A percentile compares a stretch with the other conserved stretches of the same genome.
Conservation (phyloP, 37 sponge, comb jelly and placozoan genomes). For the Corticium candelabrum region DNA sequence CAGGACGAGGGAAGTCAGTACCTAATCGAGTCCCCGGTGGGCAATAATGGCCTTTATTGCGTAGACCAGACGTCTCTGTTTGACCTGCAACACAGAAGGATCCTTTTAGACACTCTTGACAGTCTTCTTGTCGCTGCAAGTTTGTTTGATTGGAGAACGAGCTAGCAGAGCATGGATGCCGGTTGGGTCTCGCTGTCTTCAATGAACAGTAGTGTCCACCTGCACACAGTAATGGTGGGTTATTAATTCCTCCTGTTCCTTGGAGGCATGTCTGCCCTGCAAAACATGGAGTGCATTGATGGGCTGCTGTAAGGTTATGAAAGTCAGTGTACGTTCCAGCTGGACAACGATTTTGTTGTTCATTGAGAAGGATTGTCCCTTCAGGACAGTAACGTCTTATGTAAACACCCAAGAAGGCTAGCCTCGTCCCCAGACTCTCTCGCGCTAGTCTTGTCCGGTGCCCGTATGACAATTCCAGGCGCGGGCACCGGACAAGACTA, state of each 20-base stretch:
- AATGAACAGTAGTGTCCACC: conserved; percentile 30
- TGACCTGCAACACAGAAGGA: conserved; percentile 2
- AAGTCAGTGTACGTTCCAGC: conserved; percentile 38
- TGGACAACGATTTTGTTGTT: conserved; percentile 5
- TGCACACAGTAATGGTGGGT: conserved; percentile 13
- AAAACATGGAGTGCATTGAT: conserved; percentile 21
- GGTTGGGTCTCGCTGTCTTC: background rate
- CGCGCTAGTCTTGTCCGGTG: no score
- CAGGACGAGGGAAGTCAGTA: background rate
- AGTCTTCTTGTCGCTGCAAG: conserved; percentile 1
- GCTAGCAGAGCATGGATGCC: background rate
- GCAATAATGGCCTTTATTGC: background rate
- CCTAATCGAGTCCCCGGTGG: background rate
- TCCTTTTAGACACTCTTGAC: conserved; percentile 2
- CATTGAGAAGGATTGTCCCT: background rate
- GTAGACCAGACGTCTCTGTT: background rate
- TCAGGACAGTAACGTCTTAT: conserved; percentile 20
- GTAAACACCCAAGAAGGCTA: no score
- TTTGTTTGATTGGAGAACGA: conserved; percentile 9
- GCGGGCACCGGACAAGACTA: no score
- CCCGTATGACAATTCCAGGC: no score
- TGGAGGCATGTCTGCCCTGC: conserved; percentile 8
- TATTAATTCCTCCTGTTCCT: conserved; percentile 7
- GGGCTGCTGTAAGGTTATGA: conserved; percentile 9
- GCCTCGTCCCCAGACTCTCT: no score